phyloP scores from a whole-genome alignment of 1,140 invertebrate species.

The Trinorchestia longiramus region DNA sequence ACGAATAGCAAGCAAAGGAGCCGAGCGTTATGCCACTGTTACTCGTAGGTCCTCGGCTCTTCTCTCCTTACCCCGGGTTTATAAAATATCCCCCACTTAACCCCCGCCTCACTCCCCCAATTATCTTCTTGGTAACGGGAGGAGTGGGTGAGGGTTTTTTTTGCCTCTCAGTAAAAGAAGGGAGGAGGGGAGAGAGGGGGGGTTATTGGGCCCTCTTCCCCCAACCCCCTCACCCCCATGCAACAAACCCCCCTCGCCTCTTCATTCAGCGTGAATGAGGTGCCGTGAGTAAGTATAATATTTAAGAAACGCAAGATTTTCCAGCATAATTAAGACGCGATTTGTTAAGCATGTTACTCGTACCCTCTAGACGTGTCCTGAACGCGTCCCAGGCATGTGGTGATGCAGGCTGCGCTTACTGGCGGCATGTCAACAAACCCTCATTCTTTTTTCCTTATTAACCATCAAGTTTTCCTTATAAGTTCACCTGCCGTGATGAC shows the following conservation, averaged over 20 bases:
- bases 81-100: conserved; percentile 44
- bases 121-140: conserved; percentile 51
- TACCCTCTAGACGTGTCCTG: background rate
- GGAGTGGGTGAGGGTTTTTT: conserved; percentile 51
- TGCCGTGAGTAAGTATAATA: background rate
- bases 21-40: conserved; percentile 52
- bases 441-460: too few relatives aligned
- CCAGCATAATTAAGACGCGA: background rate
- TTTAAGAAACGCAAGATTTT: background rate
- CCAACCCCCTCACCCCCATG: background rate
- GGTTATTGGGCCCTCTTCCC: background rate
- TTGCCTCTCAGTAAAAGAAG: conserved; percentile 16
- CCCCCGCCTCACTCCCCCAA: conserved; percentile 30
- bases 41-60: conserved; percentile 45
- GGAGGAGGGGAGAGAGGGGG: conserved; percentile 12
- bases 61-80: conserved; percentile 53
- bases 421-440: too few relatives aligned
- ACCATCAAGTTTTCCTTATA: too few relatives aligned
- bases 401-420: too few relatives aligned
- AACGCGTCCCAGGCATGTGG: background rate
- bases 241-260: conserved; percentile 1
- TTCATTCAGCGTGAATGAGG: background rate
- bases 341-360: background rate
- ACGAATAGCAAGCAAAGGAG: conserved; percentile 11
- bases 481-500: too few relatives aligned